A percentile compares a stretch with the other conserved stretches of the same genome.
Conservation (phyloP, 2,888 invertebrate species). For the Leucophora obtusa region DNA sequence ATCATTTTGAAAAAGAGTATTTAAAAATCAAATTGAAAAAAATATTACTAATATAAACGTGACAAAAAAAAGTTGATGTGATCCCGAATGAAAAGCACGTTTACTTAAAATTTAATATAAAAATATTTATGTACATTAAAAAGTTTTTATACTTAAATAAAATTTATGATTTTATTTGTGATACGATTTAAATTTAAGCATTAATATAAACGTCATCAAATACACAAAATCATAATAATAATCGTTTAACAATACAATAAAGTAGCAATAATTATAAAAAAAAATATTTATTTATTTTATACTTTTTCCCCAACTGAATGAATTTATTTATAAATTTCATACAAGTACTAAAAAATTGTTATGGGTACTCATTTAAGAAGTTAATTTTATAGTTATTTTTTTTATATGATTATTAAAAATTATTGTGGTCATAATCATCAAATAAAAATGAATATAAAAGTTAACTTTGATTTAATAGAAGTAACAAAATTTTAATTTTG, state of each 20-base stretch:
- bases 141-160: slow-evolving; percentile 31
- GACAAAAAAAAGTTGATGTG: slow-evolving; percentile 15
- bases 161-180: slow-evolving; percentile 60
- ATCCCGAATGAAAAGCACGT: slow-evolving; percentile 27
- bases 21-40: slow-evolving; percentile 19
- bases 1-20: slow-evolving; percentile 35
- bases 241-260: slow-evolving; percentile 77
- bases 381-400: slow-evolving; percentile 45
- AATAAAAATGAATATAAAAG: no score
- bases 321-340: slow-evolving; percentile 37
- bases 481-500: neutral
- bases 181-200: slow-evolving; percentile 47
- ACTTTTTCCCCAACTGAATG: neutral
- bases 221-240: slow-evolving; percentile 65
- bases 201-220: slow-evolving; percentile 35
- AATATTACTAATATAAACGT: slow-evolving; percentile 38
- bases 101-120: slow-evolving; percentile 12
- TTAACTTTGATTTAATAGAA: neutral
- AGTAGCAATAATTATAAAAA: slow-evolving; percentile 77
- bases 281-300: neutral
- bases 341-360: neutral
- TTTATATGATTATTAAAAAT: slow-evolving; percentile 19
- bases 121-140: neutral
- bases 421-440: slow-evolving; percentile 16
- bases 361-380: neutral